A percentile compares a stretch with the other conserved stretches of the same genome.
Evolutionary conservation across 2,888 invertebrate species (phyloP).

Genomic region (Loripinus fragilis): DNA sequence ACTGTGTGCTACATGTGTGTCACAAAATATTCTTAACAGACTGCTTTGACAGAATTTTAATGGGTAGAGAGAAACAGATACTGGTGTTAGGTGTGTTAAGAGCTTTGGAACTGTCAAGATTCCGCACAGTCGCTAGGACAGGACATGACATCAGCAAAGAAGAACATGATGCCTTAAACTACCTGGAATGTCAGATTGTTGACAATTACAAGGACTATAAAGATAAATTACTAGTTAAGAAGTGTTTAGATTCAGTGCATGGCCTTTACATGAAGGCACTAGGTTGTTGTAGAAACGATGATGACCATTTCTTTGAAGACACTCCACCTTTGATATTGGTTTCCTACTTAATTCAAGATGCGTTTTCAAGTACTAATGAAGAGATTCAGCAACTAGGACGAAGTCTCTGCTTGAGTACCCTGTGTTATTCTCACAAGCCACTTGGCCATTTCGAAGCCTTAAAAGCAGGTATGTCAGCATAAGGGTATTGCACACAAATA

Average conservation of each 20-base stretch:
- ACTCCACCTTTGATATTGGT: not conserved
- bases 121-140: not conserved
- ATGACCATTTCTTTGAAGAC: not conserved
- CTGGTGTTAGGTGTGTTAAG: not conserved
- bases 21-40: not conserved
- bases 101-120: conserved; percentile 9
- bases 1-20: conserved; percentile 13
- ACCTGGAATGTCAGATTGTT: not conserved
- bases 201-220: not conserved
- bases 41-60: not conserved
- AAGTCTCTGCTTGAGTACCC: not conserved
- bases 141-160: not conserved
- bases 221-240: not conserved
- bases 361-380: not conserved
- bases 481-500: too few species aligned
- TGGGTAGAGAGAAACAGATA: not conserved
- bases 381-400: not conserved
- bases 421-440: conserved; percentile 19
- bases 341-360: not conserved
- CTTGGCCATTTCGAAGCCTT: too few species aligned
- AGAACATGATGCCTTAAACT: not conserved
- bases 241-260: not conserved
- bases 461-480: too few species aligned
- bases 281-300: not conserved
- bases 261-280: conserved; percentile 16